phyloP scores from a whole-genome alignment of 2,888 invertebrate species.

The Hybos culiciformis region DNA sequence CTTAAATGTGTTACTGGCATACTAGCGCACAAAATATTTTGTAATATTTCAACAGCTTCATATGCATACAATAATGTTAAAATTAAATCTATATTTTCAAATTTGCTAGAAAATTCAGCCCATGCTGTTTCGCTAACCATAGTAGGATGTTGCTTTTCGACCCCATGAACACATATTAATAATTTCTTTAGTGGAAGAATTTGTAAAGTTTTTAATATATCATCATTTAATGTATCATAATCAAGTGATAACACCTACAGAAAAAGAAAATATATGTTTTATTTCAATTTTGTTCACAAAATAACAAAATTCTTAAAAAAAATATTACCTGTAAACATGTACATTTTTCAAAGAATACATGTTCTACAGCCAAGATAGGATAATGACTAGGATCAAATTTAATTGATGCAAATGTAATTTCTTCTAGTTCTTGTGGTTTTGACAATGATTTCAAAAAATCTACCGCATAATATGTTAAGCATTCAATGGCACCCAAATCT shows the following conservation, averaged over 20 bases:
- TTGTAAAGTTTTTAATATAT: slow-evolving; percentile 29
- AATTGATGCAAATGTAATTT: slow-evolving; percentile 55
- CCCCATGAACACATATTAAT: slow-evolving; percentile 54
- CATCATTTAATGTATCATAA: slow-evolving; percentile 32
- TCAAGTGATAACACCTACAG: slow-evolving; percentile 29
- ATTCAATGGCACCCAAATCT: slow-evolving; percentile 34
- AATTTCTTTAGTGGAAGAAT: slow-evolving; percentile 41
- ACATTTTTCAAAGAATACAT: slow-evolving; percentile 44
- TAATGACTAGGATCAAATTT: slow-evolving; percentile 60
- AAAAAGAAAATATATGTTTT: neutral
- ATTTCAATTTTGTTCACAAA: neutral
- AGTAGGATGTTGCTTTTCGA: slow-evolving; percentile 46
- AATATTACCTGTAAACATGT: slow-evolving; percentile 39
- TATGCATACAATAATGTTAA: slow-evolving; percentile 48
- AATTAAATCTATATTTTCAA: slow-evolving; percentile 28
- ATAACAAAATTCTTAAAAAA: neutral
- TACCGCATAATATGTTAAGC: slow-evolving; percentile 30
- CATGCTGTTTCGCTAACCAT: slow-evolving; percentile 52
- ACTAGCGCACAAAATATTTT: slow-evolving; percentile 48
- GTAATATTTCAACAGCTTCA: slow-evolving; percentile 47
- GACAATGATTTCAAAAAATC: slow-evolving; percentile 31
- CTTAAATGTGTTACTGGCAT: slow-evolving; percentile 63
- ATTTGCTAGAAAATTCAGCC: slow-evolving; percentile 39
- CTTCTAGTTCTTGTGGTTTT: slow-evolving; percentile 42
- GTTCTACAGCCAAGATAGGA: slow-evolving; percentile 39